Percentiles rank a stretch among this genome's conserved stretches.
These are phyloP conservation scores for Megaceryle torquata DNA, from an alignment of 2,113 vertebrate genomes.

Conservation along the genomic window DNA sequence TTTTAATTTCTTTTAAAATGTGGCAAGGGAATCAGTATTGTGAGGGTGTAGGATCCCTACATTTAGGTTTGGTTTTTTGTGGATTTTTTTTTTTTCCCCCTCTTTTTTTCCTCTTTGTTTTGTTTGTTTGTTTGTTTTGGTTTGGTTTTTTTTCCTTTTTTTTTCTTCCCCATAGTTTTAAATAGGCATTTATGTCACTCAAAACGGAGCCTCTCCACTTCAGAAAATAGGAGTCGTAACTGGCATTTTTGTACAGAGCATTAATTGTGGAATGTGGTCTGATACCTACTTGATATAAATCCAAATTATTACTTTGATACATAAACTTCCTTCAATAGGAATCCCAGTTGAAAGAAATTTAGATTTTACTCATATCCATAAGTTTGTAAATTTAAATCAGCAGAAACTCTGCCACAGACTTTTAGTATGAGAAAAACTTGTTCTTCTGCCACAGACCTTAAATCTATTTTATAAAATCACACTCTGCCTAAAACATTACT, in stretches of 20 bases:
- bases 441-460: not conserved
- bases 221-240: not conserved
- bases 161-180: not conserved
- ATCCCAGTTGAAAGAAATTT: not conserved
- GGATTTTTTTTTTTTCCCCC: too few species aligned
- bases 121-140: not conserved
- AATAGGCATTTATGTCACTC: not conserved
- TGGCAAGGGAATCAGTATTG: not conserved
- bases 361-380: not conserved
- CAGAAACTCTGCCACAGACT: not conserved
- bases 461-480: not conserved
- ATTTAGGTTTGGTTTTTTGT: not conserved
- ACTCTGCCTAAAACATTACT: not conserved
- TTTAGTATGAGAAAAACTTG: not conserved
- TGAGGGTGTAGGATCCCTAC: not conserved
- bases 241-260: not conserved
- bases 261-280: not conserved
- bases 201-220: not conserved
- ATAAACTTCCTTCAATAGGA: not conserved
- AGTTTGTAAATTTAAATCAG: not conserved
- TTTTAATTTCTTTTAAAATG: not conserved
- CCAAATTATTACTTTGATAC: not conserved
- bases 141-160: too few species aligned
- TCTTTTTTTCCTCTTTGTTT: not conserved
- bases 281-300: not conserved